Evolutionary conservation across 2,888 invertebrate species (phyloP).

Genomic region (Cotesia congregata): DNA sequence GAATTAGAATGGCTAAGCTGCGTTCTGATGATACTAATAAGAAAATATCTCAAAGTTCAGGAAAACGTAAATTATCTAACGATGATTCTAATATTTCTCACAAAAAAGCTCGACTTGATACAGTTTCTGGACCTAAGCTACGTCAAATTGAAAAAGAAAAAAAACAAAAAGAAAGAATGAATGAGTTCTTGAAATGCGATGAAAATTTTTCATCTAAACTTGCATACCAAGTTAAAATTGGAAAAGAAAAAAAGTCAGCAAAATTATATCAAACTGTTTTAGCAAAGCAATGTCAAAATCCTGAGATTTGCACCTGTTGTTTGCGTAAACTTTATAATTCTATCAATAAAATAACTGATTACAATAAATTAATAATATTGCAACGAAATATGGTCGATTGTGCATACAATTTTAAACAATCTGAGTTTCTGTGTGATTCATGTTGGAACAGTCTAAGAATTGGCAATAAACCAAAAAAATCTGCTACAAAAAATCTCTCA

Average conservation of each 20-base stretch:
- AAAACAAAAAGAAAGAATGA: neutral
- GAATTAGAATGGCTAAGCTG: neutral
- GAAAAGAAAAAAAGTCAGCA: neutral
- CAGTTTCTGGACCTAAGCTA: neutral
- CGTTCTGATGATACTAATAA: too few species aligned
- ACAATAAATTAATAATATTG: neutral
- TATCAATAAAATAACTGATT: neutral
- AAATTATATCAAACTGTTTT: neutral
- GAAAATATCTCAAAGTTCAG: too few species aligned
- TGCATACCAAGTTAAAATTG: neutral
- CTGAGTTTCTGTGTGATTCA: neutral
- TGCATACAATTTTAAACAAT: neutral
- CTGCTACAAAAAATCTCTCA: neutral
- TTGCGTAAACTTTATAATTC: neutral
- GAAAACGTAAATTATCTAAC: too few species aligned
- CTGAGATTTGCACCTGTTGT: constrained; percentile 10
- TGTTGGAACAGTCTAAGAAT: neutral
- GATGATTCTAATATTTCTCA: too few species aligned
- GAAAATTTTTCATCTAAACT: neutral
- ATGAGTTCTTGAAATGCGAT: neutral
- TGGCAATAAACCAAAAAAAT: neutral
- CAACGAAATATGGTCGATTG: neutral
- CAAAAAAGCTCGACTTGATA: too few species aligned
- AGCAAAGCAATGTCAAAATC: neutral
- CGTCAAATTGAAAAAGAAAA: neutral